These are phyloP conservation scores for Loripinus fragilis DNA, from an alignment of 2,888 invertebrate species.

Conservation along the genomic window DNA sequence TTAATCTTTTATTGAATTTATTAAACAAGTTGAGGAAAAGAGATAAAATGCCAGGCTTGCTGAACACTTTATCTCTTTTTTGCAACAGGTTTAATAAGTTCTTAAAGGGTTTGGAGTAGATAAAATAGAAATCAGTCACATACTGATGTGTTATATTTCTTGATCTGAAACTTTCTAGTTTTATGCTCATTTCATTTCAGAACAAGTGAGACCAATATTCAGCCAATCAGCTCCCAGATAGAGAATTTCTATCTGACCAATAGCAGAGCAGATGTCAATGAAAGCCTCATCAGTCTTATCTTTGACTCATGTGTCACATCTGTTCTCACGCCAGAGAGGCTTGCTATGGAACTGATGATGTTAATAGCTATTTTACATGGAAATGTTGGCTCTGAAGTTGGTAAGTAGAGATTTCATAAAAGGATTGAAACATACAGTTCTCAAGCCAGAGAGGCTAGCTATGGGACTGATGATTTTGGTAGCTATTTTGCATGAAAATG, in stretches of 20 bases:
- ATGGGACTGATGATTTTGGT: slow-evolving; percentile 94
- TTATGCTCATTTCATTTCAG: too few species aligned
- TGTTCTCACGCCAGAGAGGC: slow-evolving; percentile 83
- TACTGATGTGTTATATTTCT: too few species aligned
- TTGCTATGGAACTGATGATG: slow-evolving; percentile 93
- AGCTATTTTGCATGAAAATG: slow-evolving; percentile 93
- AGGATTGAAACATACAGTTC: too few species aligned
- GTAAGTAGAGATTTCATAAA: too few species aligned
- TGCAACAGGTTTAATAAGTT: too few species aligned
- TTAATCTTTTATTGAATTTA: too few species aligned
- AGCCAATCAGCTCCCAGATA: slow-evolving; percentile 91
- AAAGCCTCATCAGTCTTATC: slow-evolving; percentile 89
- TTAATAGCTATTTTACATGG: slow-evolving; percentile 93
- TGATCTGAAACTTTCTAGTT: too few species aligned
- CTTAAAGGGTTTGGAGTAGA: too few species aligned
- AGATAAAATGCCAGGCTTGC: too few species aligned
- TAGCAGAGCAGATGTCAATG: slow-evolving; percentile 86
- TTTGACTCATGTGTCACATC: slow-evolving; percentile 88
- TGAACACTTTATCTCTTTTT: too few species aligned
- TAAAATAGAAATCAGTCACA: too few species aligned
- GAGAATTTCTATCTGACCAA: slow-evolving; percentile 89
- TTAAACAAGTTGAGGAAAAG: too few species aligned
- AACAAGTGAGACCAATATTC: slow-evolving; percentile 92
- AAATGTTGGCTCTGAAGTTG: slow-evolving; percentile 95
- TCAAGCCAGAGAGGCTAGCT: slow-evolving; percentile 85